phyloP scores from a whole-genome alignment of 2,888 invertebrate species.

The Oasisia sp. region DNA sequence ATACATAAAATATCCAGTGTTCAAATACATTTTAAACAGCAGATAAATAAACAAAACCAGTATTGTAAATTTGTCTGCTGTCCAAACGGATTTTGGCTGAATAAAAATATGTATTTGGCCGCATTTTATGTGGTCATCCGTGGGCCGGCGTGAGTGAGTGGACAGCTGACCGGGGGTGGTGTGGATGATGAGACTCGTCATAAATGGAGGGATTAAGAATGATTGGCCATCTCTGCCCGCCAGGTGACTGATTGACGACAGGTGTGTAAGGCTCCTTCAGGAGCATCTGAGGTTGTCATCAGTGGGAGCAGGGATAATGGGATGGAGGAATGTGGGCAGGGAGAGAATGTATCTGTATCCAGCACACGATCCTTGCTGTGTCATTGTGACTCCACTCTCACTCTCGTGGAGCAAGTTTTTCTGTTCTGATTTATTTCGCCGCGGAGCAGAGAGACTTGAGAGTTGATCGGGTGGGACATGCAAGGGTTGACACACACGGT shows the following conservation, averaged over 20 bases:
- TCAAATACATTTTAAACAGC: too few species aligned
- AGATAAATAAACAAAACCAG: too few species aligned
- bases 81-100: too few species aligned
- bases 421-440: neutral
- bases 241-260: neutral
- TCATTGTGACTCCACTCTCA: neutral
- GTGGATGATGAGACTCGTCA: neutral
- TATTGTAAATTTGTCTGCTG: too few species aligned
- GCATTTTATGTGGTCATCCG: neutral
- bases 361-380: neutral
- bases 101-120: too few species aligned
- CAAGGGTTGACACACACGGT: too few species aligned
- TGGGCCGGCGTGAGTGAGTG: neutral
- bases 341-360: neutral
- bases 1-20: too few species aligned
- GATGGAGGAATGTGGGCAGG: neutral
- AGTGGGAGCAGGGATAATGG: neutral
- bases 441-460: too few species aligned
- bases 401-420: neutral
- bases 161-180: neutral
- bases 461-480: too few species aligned
- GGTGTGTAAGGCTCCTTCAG: neutral
- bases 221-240: neutral
- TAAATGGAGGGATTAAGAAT: neutral
- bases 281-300: neutral